phyloP scores from a whole-genome alignment of 2,797 vertebrate genomes.

The Cossypha caffra region DNA sequence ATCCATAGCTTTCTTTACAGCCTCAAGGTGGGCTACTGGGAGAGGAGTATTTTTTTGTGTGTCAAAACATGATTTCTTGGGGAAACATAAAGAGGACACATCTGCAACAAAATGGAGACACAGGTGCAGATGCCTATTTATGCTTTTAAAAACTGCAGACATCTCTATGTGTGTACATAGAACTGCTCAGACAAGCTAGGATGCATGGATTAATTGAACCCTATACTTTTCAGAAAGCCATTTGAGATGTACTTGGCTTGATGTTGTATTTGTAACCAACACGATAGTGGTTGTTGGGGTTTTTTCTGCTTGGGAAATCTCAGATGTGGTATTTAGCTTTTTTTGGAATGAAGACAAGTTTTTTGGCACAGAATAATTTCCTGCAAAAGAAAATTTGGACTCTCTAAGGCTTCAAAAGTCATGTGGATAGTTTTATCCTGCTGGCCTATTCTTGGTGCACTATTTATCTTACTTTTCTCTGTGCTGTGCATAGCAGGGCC shows the following conservation, averaged over 20 bases:
- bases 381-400: neutral
- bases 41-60: neutral
- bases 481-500: neutral
- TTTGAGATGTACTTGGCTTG: neutral
- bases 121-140: neutral
- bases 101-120: neutral
- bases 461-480: neutral
- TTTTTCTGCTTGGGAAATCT: neutral
- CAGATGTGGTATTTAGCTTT: neutral
- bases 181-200: neutral
- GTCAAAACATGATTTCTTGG: neutral
- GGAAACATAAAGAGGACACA: neutral
- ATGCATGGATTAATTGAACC: neutral
- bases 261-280: neutral
- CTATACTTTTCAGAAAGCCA: neutral
- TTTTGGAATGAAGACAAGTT: neutral
- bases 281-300: neutral
- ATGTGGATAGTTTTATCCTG: neutral
- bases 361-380: neutral
- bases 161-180: neutral
- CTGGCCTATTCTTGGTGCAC: neutral
- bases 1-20: neutral
- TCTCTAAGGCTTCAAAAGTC: neutral
- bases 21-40: neutral
- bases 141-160: neutral